These are phyloP conservation scores for Apeira syringaria DNA, from an alignment of 2,888 invertebrate genomes.

Conservation along the genomic window DNA sequence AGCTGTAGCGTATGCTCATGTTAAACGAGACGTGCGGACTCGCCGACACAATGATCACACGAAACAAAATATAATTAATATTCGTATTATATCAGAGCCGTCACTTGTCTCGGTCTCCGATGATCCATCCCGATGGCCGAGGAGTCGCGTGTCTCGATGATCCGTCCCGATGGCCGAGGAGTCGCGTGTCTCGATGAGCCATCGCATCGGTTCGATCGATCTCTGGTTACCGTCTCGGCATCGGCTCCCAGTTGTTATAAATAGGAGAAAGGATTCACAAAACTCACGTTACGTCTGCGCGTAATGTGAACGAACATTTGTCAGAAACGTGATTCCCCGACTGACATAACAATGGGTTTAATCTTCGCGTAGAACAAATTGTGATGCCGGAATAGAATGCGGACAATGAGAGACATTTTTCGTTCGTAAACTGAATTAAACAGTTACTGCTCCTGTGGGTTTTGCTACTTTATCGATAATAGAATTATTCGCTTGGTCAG, in stretches of 20 bases:
- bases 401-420: conserved; percentile 29
- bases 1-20: neutral
- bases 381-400: conserved; percentile 51
- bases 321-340: conserved; percentile 70
- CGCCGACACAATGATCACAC: neutral
- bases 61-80: conserved; percentile 3
- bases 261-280: conserved; percentile 58
- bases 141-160: conserved; percentile 43
- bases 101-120: conserved; percentile 20
- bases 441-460: conserved; percentile 17
- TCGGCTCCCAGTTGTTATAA: conserved; percentile 61
- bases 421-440: conserved; percentile 22
- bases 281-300: conserved; percentile 62
- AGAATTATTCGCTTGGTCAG: no score
- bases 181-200: conserved; percentile 45
- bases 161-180: conserved; percentile 18
- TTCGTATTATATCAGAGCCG: neutral
- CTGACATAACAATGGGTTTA: conserved; percentile 75
- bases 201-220: conserved; percentile 50
- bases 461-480: conserved; percentile 14
- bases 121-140: conserved; percentile 14
- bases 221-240: conserved; percentile 63
- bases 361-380: conserved; percentile 64
- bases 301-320: conserved; percentile 64
- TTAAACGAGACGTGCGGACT: neutral